phyloP scores from a whole-genome alignment of 2,113 vertebrate genomes.

The Chelonoidis abingdonii region DNA sequence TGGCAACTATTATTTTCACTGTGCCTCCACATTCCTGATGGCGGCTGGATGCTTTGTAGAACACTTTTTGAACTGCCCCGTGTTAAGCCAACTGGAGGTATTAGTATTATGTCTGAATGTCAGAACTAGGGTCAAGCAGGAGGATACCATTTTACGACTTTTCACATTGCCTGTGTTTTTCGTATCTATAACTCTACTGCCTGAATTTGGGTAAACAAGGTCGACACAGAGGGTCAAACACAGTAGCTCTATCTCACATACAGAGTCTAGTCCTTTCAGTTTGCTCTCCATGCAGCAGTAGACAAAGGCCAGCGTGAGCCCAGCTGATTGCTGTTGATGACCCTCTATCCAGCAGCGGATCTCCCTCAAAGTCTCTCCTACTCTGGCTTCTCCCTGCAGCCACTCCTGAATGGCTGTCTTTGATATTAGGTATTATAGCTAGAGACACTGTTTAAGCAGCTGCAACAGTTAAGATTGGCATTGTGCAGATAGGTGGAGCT shows the following conservation, averaged over 20 bases:
- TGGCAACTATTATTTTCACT: conserved; percentile 3
- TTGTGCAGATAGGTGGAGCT: not conserved
- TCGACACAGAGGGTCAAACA: not conserved
- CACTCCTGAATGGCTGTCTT: not conserved
- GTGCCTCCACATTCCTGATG: not conserved
- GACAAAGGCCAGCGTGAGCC: not conserved
- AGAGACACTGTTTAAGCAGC: not conserved
- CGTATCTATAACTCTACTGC: not conserved
- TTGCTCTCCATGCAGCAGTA: not conserved
- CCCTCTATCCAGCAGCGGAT: fast-evolving
- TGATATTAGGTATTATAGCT: not conserved
- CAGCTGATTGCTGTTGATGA: not conserved
- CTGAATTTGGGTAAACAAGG: not conserved
- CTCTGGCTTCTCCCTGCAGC: fast-evolving
- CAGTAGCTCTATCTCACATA: not conserved
- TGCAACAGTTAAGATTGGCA: not conserved
- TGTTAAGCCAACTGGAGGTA: not conserved
- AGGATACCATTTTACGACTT: not conserved
- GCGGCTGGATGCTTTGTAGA: not conserved
- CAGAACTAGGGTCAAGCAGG: not conserved
- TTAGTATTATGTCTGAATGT: not conserved
- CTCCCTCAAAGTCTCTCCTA: not conserved
- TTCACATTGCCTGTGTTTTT: not conserved
- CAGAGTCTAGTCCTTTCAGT: not conserved
- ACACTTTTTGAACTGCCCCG: not conserved